phyloP scores from a whole-genome alignment of 2,888 invertebrate species.

The Cheiracanthium punctorium region DNA sequence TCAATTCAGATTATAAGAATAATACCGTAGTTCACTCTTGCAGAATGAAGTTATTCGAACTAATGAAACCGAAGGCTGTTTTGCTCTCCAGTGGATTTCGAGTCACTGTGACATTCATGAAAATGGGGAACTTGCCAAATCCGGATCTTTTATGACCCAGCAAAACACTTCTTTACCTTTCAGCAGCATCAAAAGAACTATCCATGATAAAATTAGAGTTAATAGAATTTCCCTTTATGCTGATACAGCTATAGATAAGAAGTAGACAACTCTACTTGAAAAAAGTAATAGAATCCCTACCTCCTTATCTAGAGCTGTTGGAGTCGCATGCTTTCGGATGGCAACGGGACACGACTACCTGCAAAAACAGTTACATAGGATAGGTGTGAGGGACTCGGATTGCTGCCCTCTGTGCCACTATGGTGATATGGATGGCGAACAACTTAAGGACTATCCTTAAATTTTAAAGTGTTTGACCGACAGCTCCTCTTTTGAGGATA shows the following conservation, averaged over 20 bases:
- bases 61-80: neutral
- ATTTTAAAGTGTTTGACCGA: neutral
- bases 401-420: neutral
- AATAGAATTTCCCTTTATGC: neutral
- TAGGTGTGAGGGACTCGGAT: neutral
- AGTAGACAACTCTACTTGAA: neutral
- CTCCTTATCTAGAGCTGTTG: neutral
- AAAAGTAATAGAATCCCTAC: neutral
- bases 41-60: neutral
- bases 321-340: neutral
- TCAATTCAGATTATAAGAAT: too few relatives aligned
- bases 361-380: neutral
- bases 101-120: too few relatives aligned
- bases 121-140: neutral
- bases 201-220: neutral
- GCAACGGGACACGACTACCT: neutral
- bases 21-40: neutral
- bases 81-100: neutral
- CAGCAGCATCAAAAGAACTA: neutral
- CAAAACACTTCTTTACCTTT: neutral
- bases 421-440: neutral
- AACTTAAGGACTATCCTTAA: neutral
- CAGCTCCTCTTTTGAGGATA: too few relatives aligned
- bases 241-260: neutral
- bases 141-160: neutral